These are phyloP conservation scores for Caenorhabditis panamensis DNA, from an alignment of 2,888 invertebrate genomes.

Conservation along the genomic window DNA sequence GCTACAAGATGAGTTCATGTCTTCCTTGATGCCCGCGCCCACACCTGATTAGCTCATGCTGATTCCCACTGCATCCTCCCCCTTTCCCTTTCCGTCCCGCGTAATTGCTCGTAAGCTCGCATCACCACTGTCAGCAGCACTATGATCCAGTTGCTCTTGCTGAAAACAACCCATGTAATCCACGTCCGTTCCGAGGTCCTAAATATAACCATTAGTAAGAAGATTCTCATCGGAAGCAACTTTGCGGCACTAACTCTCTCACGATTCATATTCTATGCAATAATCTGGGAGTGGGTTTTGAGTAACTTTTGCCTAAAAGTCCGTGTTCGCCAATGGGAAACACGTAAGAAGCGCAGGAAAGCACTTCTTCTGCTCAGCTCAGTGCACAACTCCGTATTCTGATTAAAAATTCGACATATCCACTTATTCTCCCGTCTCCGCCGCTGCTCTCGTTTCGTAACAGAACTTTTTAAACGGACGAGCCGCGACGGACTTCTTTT, in stretches of 20 bases:
- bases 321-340: slow-evolving; percentile 34
- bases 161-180: not conserved
- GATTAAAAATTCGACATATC: slow-evolving; percentile 56
- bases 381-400: slow-evolving; percentile 20
- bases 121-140: slow-evolving; percentile 2
- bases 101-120: slow-evolving; percentile 17
- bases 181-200: slow-evolving; percentile 2
- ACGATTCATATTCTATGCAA: slow-evolving; percentile 29
- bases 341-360: slow-evolving; percentile 21
- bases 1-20: slow-evolving; percentile 21
- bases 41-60: slow-evolving; percentile 16
- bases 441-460: slow-evolving; percentile 17
- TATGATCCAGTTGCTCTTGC: slow-evolving; percentile 1
- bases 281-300: slow-evolving; percentile 7
- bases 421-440: slow-evolving; percentile 37
- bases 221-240: slow-evolving; percentile 5
- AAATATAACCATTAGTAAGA: slow-evolving; percentile 21
- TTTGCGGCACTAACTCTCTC: slow-evolving; percentile 2
- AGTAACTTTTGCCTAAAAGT: slow-evolving; percentile 15
- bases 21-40: slow-evolving; percentile 16
- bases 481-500: slow-evolving; percentile 2
- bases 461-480: slow-evolving; percentile 36
- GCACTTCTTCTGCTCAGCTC: slow-evolving; percentile 18
- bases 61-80: slow-evolving; percentile 11
- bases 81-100: not conserved